Conservation (phyloP, 2,797 vertebrate genomes). For the Parotocinclus haroldoi region DNA sequence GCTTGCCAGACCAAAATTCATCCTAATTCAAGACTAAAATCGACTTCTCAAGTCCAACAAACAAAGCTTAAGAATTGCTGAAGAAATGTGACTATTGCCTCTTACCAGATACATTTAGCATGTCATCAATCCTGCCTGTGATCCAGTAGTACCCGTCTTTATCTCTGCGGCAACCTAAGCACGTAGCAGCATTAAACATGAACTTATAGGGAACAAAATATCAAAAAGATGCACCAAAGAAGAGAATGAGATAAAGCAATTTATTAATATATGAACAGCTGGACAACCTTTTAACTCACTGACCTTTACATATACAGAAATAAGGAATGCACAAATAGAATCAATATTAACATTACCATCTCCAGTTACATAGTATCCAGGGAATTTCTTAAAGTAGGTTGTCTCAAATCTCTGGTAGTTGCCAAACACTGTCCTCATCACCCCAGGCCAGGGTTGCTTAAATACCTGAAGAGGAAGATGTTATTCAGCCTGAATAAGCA, state of each 20-base stretch:
- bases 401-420: constrained; percentile 87
- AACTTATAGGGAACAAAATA: too few species aligned
- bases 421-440: constrained; percentile 89
- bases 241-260: too few species aligned
- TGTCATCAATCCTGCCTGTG: constrained; percentile 95
- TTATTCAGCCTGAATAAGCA: too few species aligned
- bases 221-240: too few species aligned
- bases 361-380: constrained; percentile 93
- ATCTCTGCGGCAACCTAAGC: constrained; percentile 88
- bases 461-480: constrained; percentile 77
- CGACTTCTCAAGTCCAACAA: too few species aligned
- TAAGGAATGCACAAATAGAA: neutral
- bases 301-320: neutral
- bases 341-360: constrained; percentile 74
- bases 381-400: constrained; percentile 94
- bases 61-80: too few species aligned
- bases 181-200: neutral
- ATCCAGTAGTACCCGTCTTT: constrained; percentile 97
- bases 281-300: too few species aligned
- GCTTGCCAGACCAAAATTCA: too few species aligned
- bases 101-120: constrained; percentile 95
- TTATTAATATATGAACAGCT: too few species aligned
- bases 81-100: neutral
- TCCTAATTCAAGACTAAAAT: too few species aligned
- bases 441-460: constrained; percentile 95